Evolutionary conservation across 2,888 invertebrate genomes (phyloP).

Genomic region (Eristalinus sepulchralis): DNA sequence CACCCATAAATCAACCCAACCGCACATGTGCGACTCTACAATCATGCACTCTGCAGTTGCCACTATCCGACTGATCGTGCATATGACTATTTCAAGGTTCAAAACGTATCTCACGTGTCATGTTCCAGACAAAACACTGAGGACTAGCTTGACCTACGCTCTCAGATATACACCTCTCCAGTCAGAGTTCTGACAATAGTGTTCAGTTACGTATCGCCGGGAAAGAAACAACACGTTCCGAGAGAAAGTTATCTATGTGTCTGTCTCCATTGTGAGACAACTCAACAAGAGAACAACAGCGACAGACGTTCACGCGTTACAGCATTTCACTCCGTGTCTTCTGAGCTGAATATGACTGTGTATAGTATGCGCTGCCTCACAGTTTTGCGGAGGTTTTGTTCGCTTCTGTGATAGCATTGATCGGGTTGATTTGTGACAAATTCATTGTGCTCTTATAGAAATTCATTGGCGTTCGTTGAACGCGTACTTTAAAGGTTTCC

Average conservation of each 20-base stretch:
- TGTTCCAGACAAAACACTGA: background rate
- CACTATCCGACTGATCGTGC: background rate
- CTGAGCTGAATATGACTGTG: slow-evolving; percentile 11
- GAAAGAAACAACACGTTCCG: background rate
- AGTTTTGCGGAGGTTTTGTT: background rate
- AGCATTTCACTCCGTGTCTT: slow-evolving; percentile 16
- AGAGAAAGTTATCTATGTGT: slow-evolving; percentile 34
- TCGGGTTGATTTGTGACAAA: background rate
- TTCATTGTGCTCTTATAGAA: background rate
- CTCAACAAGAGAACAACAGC: slow-evolving; percentile 9
- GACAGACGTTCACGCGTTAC: background rate
- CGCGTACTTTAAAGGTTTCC: background rate
- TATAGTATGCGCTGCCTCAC: background rate
- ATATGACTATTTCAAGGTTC: slow-evolving; percentile 39
- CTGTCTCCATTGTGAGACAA: slow-evolving; percentile 2
- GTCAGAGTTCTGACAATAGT: background rate
- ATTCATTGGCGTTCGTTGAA: slow-evolving; percentile 14
- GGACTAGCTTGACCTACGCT: slow-evolving; percentile 15
- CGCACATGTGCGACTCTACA: background rate
- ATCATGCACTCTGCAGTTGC: background rate
- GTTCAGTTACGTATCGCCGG: background rate
- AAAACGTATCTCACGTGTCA: slow-evolving; percentile 11
- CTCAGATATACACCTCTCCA: background rate
- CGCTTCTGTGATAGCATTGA: background rate
- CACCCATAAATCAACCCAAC: background rate